Base-by-base conservation (phyloP, 2,888 invertebrate genomes). In the Psylliodes chrysocephalus region DNA sequence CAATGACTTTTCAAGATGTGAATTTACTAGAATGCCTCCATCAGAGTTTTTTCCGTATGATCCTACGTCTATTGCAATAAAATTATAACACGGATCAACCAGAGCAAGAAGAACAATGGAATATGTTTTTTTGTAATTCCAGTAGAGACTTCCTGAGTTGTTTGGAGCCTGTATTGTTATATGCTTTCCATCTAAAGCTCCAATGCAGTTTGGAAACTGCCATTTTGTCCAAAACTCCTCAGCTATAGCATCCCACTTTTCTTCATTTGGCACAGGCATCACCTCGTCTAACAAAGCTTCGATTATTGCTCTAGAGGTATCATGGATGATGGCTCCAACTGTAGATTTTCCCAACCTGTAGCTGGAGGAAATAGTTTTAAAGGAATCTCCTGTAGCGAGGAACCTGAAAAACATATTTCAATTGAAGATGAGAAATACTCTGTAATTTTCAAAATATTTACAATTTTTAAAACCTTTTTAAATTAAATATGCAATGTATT, bases 371-470 rank as follows among this genome's bases (percentile, higher is more conserved):
- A 75, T 71, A 28, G n/a, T n/a, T n/a, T n/a, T n/a, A n/a, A n/a
- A n/a, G n/a, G n/a, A n/a, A n/a, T n/a, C n/a, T n/a, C n/a, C 74
- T 47, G 72, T 72, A 60, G 71, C 71, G 47, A 74, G 61, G 49
- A 66, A 71, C 51, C 65, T 70, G 53, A 40, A 68, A 65, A n/a
- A n/a, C n/a, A n/a, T n/a, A n/a, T n/a, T n/a, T n/a, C n/a, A n/a
- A n/a, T n/a, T n/a, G 14, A 68, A 49, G n/a, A 33, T 33, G n/a
- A 33, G n/a, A n/a, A 33, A 33, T 33, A 33, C 25, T n/a, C 12
- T 65, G 70, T 60, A 54, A 62, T 46, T 52, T 35, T 7, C 6
- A 25, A 25, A 25, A 25, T 25, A 25, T 25, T 25, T 25, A 25
- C 25, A 25, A 25, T 25, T 5, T 25, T 25, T 25, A 5, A 25